These are phyloP conservation scores for Leiothrix lutea DNA, from an alignment of 2,113 vertebrate genomes.

Conservation along the genomic window DNA sequence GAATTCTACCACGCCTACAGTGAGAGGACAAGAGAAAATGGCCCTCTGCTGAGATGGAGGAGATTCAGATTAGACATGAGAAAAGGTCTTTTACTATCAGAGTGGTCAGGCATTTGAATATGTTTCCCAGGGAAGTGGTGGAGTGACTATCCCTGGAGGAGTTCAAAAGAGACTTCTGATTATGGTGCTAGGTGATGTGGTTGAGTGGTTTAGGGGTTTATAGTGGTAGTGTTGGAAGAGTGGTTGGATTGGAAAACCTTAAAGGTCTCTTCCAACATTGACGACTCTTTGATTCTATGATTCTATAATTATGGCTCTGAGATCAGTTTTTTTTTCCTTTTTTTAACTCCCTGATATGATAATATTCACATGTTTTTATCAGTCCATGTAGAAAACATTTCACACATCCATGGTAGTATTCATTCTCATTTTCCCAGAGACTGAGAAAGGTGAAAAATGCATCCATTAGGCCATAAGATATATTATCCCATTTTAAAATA, in stretches of 20 bases:
- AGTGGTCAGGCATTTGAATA: not conserved
- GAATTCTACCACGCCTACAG: not conserved
- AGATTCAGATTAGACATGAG: not conserved
- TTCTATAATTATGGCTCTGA: not conserved
- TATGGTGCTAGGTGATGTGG: fast-evolving
- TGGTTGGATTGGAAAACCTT: not conserved
- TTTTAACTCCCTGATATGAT: not conserved
- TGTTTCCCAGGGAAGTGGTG: not conserved
- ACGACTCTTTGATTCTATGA: not conserved
- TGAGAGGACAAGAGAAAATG: not conserved
- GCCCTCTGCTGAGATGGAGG: fast-evolving
- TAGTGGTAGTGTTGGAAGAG: too few species aligned
- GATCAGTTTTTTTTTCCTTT: not conserved
- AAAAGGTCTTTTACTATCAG: not conserved
- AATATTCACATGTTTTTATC: not conserved
- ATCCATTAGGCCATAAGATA: not conserved
- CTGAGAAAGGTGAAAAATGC: not conserved
- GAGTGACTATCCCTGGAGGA: not conserved
- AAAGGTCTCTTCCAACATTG: not conserved
- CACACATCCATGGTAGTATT: not conserved
- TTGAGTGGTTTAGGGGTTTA: fast-evolving
- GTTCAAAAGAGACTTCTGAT: not conserved
- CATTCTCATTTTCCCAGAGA: not conserved
- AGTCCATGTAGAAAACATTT: not conserved
- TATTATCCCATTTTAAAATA: not conserved